Evolutionary conservation across 1,140 invertebrate species (phyloP), one percentile per base, ranked within the genome.

Genomic region (Drosophila albomicans): DNA sequence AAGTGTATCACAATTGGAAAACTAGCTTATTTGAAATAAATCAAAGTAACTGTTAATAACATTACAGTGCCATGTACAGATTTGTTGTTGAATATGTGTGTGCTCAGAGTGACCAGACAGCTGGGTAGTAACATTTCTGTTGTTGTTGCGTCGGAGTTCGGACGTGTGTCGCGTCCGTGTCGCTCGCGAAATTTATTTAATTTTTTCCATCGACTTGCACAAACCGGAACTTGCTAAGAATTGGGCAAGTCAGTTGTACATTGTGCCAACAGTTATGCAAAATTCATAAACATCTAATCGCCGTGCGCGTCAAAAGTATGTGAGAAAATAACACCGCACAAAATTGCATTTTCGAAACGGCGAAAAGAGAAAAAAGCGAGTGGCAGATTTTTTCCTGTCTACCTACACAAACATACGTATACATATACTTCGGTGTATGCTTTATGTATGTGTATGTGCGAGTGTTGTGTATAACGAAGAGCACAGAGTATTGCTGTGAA

Each of bases 311-410:
- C 30, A 48, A 63, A 78, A 84, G 81, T 85, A 75, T 74, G 77
- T 86, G 7, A 5, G 3, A 38, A 79, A 66, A 54, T 49, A 61
- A 65, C 30, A 72, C 45, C 30, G 48, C 20, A 25, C 20, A 25
- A 76, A 77, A 65, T 70, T 68, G 15, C 43, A 57, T 45, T 58
- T n/a, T 63, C 41, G 30, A 52, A 68, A 59, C 75, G 49, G 58
- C 65, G 20, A 25, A 66, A 67, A 71, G 65, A 75, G 57, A 74
- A 72, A 77, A 77, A 74, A 86, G 77, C 84, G 84, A 88, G 78
- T 81, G 81, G 80, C 84, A 81, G 85, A 87, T 88, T 88, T 87
- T 79, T 84, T 89, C 82, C 80, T 88, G 85, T 88, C 84, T 88
- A 88, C 85, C 85, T 84, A 82, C 67, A 87, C 84, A 84, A 77